Percentiles rank a stretch among this genome's conserved stretches.
These are phyloP conservation scores for Scaptomyza graminum DNA, from an alignment of 1,140 invertebrate genomes.

Conservation along the genomic window DNA sequence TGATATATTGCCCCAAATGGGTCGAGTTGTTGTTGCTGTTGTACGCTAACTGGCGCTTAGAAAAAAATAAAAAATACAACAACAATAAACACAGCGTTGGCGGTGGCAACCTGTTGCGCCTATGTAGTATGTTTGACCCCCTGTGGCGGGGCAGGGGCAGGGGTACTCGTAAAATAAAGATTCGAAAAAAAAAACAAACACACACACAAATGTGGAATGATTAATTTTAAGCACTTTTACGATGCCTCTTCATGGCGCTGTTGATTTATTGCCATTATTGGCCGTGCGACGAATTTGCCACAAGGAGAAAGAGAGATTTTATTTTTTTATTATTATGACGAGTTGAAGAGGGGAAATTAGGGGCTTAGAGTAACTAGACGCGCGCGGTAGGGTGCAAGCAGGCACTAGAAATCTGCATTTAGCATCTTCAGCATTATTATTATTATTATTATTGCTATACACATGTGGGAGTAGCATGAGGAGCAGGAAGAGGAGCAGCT, in stretches of 20 bases:
- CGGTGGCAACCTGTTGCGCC: constrained; percentile 69
- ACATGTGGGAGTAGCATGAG: not conserved
- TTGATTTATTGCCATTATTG: constrained; percentile 77
- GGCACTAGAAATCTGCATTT: constrained; percentile 42
- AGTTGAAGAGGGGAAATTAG: constrained; percentile 25
- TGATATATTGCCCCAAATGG: constrained; percentile 30
- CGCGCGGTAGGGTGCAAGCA: no score
- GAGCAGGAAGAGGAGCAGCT: constrained; percentile 13
- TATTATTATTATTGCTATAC: not conserved
- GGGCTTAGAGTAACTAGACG: not conserved
- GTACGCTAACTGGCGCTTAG: constrained; percentile 44
- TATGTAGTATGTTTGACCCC: constrained; percentile 43
- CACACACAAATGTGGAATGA: constrained; percentile 78
- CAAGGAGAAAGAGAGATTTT: constrained; percentile 14
- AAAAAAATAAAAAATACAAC: constrained; percentile 20
- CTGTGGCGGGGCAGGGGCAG: not conserved
- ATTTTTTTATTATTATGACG: no score
- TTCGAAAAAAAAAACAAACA: constrained; percentile 60
- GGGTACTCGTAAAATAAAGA: constrained; percentile 70
- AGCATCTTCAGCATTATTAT: not conserved
- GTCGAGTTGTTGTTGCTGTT: not conserved
- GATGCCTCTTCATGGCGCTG: constrained; percentile 75
- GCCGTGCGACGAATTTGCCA: constrained; percentile 63
- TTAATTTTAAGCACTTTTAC: constrained; percentile 84
- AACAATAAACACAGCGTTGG: constrained; percentile 22